Percentiles rank a stretch among this genome's conserved stretches.
phyloP scores from a whole-genome alignment of 2,888 invertebrate genomes.

The Acanthopleura granulata region DNA sequence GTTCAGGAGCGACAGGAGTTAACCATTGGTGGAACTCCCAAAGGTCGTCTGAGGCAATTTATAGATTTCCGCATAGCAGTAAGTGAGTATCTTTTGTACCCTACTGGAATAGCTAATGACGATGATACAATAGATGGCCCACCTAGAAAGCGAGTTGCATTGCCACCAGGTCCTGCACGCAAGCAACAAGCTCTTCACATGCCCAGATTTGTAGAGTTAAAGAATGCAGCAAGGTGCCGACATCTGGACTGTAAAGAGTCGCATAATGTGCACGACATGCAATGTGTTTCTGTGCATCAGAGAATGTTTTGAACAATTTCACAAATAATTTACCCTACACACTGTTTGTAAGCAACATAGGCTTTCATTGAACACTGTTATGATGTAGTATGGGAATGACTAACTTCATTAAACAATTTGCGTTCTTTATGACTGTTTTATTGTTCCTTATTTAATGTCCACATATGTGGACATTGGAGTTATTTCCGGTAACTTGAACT shows the following conservation, averaged over 20 bases:
- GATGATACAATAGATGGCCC: neutral
- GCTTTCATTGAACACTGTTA: no score
- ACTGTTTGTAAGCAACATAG: no score
- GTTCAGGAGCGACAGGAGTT: neutral
- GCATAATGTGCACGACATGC: neutral
- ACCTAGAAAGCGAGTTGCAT: neutral
- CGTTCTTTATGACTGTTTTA: neutral
- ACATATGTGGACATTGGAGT: neutral
- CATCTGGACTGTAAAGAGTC: neutral
- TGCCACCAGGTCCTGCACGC: neutral
- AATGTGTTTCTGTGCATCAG: neutral
- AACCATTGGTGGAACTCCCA: neutral
- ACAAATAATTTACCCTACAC: neutral
- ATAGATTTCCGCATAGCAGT: neutral
- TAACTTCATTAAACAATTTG: neutral
- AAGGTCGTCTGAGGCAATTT: neutral
- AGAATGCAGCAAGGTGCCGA: neutral
- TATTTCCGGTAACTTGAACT: neutral
- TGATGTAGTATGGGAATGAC: neutral
- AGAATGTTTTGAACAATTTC: neutral
- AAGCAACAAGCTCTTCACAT: neutral
- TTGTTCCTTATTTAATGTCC: neutral
- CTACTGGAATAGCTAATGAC: neutral
- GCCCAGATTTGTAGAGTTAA: neutral
- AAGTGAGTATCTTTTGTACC: neutral